Base-by-base conservation (phyloP, 2,888 invertebrate genomes). In the Pelosia muscerda region DNA sequence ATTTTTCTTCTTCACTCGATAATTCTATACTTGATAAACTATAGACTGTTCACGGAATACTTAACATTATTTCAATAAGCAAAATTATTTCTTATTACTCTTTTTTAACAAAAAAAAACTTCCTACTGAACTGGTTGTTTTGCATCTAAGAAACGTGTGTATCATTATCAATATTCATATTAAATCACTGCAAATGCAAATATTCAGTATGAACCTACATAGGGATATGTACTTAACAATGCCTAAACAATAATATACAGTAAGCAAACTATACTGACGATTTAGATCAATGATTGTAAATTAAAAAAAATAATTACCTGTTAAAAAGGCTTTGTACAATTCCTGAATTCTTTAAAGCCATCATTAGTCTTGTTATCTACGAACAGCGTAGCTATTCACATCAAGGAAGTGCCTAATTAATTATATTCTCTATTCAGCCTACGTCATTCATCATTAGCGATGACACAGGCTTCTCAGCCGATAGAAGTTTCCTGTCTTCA, bases 391-490 rank as follows among this genome's bases (percentile, higher is more conserved):
- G 25, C 53, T 59, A 59, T 60, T 72, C 42, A 23, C 54, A 70
- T 25, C 42, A 63, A 62, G 68, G 59, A 68, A 65, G 38, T 55
- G 55, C 53, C 62, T 61, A 72, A 79, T 79, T 74, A 74, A 76
- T 76, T 62, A 71, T 55, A 26, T 49, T 54, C 70, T 59, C 66
- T 73, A 78, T 76, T 75, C 73, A 68, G 55, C 25, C 62, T 49
- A 67, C 53, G 62, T 73, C 77, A 78, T 83, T 73, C 72, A 66
- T 83, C 81, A 81, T 61, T 58, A 31, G 6, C 55, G 68, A 73
- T 73, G 79, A 76, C 77, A 69, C 56, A 57, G 15, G 15, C 38
- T 54, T 73, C 59, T 28, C 63, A 66, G 53, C 28, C 55, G 63
- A 63, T 68, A 55, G 53, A 72, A 65, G 61, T 69, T 64, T 64